Evolutionary conservation across 2,888 invertebrate species (phyloP), one percentile per base, ranked within the genome.

Genomic region (Aphidoletes aphidimyza): DNA sequence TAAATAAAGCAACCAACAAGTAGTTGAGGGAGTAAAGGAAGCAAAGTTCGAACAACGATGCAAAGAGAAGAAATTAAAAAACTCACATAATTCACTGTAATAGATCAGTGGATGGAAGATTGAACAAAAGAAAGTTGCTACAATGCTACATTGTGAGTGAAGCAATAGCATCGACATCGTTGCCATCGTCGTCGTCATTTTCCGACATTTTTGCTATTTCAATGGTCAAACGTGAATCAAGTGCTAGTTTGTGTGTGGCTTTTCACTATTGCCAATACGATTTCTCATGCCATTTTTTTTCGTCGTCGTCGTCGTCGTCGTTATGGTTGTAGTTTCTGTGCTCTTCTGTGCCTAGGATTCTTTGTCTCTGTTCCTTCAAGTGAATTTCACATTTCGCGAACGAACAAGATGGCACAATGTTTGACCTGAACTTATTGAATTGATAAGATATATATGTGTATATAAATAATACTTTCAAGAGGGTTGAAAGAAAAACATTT

Each of bases 81-180:
- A 37, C 81, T 81, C 81, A 81, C 81, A 81, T 81, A 81, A 81
- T 81, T 81, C 81, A 81, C 36, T n/a, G 81, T 81, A 81, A 81
- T 81, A 81, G 81, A 81, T 81, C 81, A 81, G 81, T 22, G 37
- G 81, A 81, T 37, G 81, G 8, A n/a, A 36, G 36, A 37, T 37
- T 81, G 19, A 22, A 37, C 81, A 81, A 81, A 81, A 36, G n/a
- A 81, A 37, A 37, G 81, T 69, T 69, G 30, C 69, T 30, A 69
- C 69, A 69, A 34, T 69, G 69, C n/a, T n/a, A n/a, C n/a, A n/a
- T n/a, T 69, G 1, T 30, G 2, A 14, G 69, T 69, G n/a, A 17
- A 69, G 30, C 69, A 69, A 69, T 1, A 69, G 69, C 54, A 69
- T n/a, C n/a, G n/a, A n/a, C n/a, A n/a, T n/a, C n/a, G n/a, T n/a